phyloP scores from a whole-genome alignment of 2,113 vertebrate species.

The Tachuris rubrigastra region DNA sequence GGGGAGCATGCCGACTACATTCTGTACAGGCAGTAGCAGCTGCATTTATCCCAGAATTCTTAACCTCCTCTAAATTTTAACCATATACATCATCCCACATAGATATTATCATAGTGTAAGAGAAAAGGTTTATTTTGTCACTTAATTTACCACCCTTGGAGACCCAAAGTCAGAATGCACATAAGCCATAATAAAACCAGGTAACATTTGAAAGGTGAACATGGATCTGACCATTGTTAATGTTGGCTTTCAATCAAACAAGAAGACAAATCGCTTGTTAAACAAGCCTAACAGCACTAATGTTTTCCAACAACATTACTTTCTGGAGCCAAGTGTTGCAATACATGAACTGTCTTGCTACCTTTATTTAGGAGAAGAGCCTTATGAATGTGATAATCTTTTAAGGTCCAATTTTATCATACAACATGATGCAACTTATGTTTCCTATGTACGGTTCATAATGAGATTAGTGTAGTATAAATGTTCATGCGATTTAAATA shows the following conservation, averaged over 20 bases:
- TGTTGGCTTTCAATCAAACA: constrained; percentile 15
- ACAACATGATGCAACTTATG: background rate
- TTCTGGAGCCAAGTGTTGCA: background rate
- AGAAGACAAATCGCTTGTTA: background rate
- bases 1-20: background rate
- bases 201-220: background rate
- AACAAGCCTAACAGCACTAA: background rate
- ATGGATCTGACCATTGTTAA: background rate
- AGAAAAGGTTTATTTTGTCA: background rate
- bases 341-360: background rate
- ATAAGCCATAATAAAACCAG: background rate
- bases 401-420: background rate
- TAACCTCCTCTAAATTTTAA: background rate
- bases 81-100: background rate
- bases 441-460: background rate
- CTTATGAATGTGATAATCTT: background rate
- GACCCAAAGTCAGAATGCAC: background rate
- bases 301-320: background rate
- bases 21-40: background rate
- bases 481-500: constrained; percentile 26
- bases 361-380: background rate
- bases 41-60: background rate
- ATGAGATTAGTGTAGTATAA: constrained; percentile 36
- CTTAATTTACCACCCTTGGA: background rate
- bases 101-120: background rate